phyloP scores from a whole-genome alignment of 2,797 vertebrate species.

The Somateria mollissima region DNA sequence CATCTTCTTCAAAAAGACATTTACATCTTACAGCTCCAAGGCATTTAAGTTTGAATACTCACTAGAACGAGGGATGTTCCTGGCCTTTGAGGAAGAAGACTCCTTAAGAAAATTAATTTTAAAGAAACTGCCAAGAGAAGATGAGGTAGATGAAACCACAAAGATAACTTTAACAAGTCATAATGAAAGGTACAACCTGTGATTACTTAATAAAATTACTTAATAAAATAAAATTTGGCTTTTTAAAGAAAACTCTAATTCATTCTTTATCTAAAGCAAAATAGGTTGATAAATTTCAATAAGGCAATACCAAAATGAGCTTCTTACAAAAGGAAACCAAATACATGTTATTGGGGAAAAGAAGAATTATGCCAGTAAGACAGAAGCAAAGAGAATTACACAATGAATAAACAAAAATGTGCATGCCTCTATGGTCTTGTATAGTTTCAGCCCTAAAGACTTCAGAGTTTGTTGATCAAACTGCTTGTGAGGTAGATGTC shows the following conservation, averaged over 20 bases:
- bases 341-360: background rate
- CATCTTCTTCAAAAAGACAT: conserved; percentile 64
- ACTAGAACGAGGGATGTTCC: conserved; percentile 50
- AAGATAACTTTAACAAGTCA: background rate
- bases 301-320: background rate
- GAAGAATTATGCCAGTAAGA: background rate
- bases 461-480: background rate
- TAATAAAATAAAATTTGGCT: background rate
- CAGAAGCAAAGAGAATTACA: background rate
- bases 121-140: conserved; percentile 39
- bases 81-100: conserved; percentile 61
- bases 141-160: conserved; percentile 63
- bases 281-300: background rate
- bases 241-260: background rate
- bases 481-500: background rate
- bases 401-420: background rate
- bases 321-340: background rate
- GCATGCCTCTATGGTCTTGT: accelerated
- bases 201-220: background rate
- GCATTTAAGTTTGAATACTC: conserved; percentile 70
- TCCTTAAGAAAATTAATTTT: conserved; percentile 36
- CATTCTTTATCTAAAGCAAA: background rate
- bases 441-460: background rate
- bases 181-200: background rate
- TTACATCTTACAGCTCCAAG: background rate